phyloP scores from a whole-genome alignment of 2,113 vertebrate genomes.

The Ranitomeya variabilis region DNA sequence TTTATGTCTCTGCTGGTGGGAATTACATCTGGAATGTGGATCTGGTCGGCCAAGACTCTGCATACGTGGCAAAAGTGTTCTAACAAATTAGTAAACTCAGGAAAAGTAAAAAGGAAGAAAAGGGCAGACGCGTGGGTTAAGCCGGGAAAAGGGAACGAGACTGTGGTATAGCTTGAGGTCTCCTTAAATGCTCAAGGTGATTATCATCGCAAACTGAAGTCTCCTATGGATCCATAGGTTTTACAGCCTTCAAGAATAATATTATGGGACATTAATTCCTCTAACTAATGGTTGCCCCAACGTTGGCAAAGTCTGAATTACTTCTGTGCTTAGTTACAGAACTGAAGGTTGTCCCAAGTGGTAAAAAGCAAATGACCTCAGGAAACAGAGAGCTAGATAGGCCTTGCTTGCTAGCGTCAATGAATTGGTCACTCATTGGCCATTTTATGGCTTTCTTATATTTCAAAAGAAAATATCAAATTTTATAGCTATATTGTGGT shows the following conservation, averaged over 20 bases:
- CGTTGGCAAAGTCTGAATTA: not conserved
- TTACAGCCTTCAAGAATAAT: not conserved
- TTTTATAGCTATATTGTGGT: conserved; percentile 37
- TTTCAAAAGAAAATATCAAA: not conserved
- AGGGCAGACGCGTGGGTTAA: conserved; percentile 89
- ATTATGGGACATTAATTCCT: not conserved
- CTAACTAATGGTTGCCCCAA: not conserved
- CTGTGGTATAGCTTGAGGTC: conserved; percentile 80
- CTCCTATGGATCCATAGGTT: not conserved
- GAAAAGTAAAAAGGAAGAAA: conserved; percentile 84
- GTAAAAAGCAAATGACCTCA: conserved; percentile 30
- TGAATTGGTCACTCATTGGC: not conserved
- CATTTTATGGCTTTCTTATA: conserved; percentile 14
- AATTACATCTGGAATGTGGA: conserved; percentile 99
- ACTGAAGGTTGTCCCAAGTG: conserved; percentile 13
- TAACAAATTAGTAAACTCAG: conserved; percentile 83
- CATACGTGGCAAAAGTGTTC: conserved; percentile 98
- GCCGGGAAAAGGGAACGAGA: conserved; percentile 91
- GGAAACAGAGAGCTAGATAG: conserved; percentile 15
- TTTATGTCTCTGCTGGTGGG: conserved; percentile 97
- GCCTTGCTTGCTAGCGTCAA: not conserved
- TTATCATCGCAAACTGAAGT: not conserved
- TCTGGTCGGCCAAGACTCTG: conserved; percentile 98
- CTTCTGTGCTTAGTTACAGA: not conserved
- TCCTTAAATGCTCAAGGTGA: conserved; percentile 32